phyloP scores from a whole-genome alignment of 1,140 invertebrate species.

The Anthonomus grandis region DNA sequence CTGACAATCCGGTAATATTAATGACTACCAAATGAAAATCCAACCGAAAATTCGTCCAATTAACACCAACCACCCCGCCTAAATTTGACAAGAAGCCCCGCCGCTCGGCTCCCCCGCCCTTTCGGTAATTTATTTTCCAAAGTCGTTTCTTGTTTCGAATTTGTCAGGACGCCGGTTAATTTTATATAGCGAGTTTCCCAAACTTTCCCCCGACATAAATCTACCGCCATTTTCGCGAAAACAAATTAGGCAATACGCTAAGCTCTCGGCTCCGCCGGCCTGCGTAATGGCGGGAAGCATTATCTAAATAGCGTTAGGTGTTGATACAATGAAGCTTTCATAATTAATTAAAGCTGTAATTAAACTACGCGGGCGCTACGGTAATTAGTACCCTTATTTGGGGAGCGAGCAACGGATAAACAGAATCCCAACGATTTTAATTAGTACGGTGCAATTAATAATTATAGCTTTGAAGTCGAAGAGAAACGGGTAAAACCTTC shows the following conservation, averaged over 20 bases:
- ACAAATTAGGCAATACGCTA: constrained; percentile 37
- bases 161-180: constrained; percentile 22
- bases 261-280: constrained; percentile 21
- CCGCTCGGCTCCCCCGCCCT: no score
- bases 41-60: not conserved
- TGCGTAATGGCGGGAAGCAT: constrained; percentile 30
- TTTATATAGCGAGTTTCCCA: constrained; percentile 21
- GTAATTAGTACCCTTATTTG: constrained; percentile 44
- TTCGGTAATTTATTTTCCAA: constrained; percentile 22
- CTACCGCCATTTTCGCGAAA: constrained; percentile 33
- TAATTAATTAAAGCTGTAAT: constrained; percentile 47
- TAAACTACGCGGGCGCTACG: constrained; percentile 45
- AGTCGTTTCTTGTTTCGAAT: constrained; percentile 19
- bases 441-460: constrained; percentile 41
- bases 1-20: not conserved
- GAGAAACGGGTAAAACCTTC: no score
- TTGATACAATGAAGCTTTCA: constrained; percentile 46
- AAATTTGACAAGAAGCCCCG: no score
- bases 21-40: not conserved
- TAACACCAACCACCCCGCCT: no score
- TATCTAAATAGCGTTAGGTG: constrained; percentile 44
- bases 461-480: no score
- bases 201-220: constrained; percentile 30
- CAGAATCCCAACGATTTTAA: constrained; percentile 38
- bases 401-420: constrained; percentile 34